Percentiles rank a stretch among this genome's conserved stretches.
Evolutionary conservation across 2,113 vertebrate genomes (phyloP).

Genomic region (Pollimyrus isidori): DNA sequence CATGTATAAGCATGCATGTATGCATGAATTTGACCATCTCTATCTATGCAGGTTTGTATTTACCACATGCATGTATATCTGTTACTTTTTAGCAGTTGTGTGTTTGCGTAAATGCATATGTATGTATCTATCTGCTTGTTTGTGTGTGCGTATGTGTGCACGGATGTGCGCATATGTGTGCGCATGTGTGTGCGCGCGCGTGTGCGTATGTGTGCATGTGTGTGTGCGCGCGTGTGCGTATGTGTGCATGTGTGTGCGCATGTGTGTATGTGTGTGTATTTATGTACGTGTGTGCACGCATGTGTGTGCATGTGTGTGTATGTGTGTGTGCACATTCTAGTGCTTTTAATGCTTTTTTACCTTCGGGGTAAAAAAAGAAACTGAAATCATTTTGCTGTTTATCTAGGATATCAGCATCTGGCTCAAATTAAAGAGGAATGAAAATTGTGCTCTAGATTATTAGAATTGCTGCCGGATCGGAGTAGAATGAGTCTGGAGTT

Average conservation of each 20-base stretch:
- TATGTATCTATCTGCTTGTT: neutral
- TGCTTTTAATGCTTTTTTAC: slow-evolving; percentile 55
- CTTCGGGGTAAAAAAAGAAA: slow-evolving; percentile 49
- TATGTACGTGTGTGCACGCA: neutral
- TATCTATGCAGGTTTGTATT: neutral
- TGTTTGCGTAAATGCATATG: neutral
- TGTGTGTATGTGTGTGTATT: neutral
- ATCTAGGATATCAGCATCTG: slow-evolving; percentile 61
- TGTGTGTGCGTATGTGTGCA: neutral
- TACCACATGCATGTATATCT: neutral
- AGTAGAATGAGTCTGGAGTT: slow-evolving; percentile 25
- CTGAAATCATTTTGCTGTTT: slow-evolving; percentile 50
- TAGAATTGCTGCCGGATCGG: slow-evolving; percentile 54
- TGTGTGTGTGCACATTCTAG: slow-evolving; percentile 29
- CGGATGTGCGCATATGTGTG: neutral
- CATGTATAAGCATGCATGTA: neutral
- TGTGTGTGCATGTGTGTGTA: neutral
- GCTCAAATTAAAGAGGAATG: slow-evolving; percentile 54
- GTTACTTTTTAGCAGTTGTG: neutral
- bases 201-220: neutral
- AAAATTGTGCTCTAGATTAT: slow-evolving; percentile 53
- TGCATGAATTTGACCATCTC: neutral
- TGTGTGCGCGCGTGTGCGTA: neutral
- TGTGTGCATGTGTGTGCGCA: rapidly evolving
- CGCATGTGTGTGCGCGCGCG: neutral